A percentile compares a stretch with the other conserved stretches of the same genome.
Conservation (phyloP, 2,888 invertebrate genomes). For the Mechanitis messenoides region DNA sequence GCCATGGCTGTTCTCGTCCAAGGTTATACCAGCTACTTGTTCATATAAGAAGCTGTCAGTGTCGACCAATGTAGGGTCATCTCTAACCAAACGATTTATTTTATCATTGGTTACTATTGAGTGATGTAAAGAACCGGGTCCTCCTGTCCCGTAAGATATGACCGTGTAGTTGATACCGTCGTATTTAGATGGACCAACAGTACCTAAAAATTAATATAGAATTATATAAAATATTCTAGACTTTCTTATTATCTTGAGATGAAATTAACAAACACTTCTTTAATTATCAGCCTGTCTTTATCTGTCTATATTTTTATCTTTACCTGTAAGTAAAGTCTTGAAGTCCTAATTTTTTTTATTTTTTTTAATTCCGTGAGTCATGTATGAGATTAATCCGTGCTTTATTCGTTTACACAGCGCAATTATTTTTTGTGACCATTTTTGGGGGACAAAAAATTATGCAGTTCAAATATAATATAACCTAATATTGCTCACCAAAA, state of each 20-base stretch:
- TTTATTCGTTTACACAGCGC: too few relatives aligned
- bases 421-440: too few relatives aligned
- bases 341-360: too few relatives aligned
- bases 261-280: too few relatives aligned
- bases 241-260: too few relatives aligned
- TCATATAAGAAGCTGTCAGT: conserved; percentile 81
- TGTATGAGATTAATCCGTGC: too few relatives aligned
- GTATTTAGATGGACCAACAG: conserved; percentile 78
- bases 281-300: too few relatives aligned
- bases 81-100: conserved; percentile 59
- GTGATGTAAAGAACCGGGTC: conserved; percentile 80
- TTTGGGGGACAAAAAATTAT: too few relatives aligned
- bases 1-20: conserved; percentile 86
- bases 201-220: conserved; percentile 51
- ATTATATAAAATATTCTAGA: background rate
- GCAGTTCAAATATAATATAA: too few relatives aligned
- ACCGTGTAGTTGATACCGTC: conserved; percentile 85
- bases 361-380: too few relatives aligned
- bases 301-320: too few relatives aligned
- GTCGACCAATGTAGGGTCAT: conserved; percentile 78
- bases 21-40: conserved; percentile 82
- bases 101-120: conserved; percentile 42
- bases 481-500: conserved; percentile 72
- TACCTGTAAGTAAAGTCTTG: too few relatives aligned
- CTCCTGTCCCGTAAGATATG: conserved; percentile 86